phyloP scores from a whole-genome alignment of 2,888 invertebrate species.

The Agelastica alni region DNA sequence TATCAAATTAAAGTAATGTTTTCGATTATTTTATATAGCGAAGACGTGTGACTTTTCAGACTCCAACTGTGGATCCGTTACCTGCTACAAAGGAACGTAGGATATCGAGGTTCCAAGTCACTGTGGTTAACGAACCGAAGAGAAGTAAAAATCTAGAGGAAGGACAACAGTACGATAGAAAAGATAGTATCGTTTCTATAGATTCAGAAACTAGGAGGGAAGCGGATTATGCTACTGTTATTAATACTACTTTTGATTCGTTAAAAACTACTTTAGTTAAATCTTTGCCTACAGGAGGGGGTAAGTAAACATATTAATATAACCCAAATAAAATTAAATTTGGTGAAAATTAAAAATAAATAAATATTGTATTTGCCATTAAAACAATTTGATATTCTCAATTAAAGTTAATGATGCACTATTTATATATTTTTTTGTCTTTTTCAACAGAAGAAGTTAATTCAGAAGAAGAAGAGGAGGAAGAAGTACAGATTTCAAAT shows the following conservation, averaged over 20 bases:
- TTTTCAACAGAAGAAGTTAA: slow-evolving; percentile 41
- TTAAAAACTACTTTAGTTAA: slow-evolving; percentile 48
- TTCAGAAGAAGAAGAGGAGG: slow-evolving; percentile 35
- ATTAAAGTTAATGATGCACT: too few species aligned
- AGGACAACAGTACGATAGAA: slow-evolving; percentile 16
- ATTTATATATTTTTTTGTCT: slow-evolving; percentile 11
- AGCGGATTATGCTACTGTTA: slow-evolving; percentile 49
- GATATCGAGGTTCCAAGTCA: slow-evolving; percentile 60
- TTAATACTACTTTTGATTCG: slow-evolving; percentile 51
- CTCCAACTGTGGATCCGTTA: neutral
- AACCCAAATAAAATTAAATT: too few species aligned
- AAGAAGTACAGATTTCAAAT: slow-evolving; percentile 40
- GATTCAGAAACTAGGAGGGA: slow-evolving; percentile 32
- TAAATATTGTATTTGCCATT: too few species aligned
- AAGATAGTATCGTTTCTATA: slow-evolving; percentile 22
- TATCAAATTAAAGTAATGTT: too few species aligned
- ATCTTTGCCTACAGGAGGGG: slow-evolving; percentile 43
- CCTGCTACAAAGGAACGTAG: slow-evolving; percentile 40
- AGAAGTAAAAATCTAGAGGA: slow-evolving; percentile 38
- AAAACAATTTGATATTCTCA: too few species aligned
- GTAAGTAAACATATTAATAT: slow-evolving; percentile 38
- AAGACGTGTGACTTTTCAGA: slow-evolving; percentile 1
- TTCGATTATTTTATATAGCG: neutral
- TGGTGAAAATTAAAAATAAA: too few species aligned
- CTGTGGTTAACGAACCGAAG: slow-evolving; percentile 59